A percentile compares a stretch with the other conserved stretches of the same genome.
Evolutionary conservation across 2,797 vertebrate genomes (phyloP).

Genomic region (Chaetodon trifasciatus): DNA sequence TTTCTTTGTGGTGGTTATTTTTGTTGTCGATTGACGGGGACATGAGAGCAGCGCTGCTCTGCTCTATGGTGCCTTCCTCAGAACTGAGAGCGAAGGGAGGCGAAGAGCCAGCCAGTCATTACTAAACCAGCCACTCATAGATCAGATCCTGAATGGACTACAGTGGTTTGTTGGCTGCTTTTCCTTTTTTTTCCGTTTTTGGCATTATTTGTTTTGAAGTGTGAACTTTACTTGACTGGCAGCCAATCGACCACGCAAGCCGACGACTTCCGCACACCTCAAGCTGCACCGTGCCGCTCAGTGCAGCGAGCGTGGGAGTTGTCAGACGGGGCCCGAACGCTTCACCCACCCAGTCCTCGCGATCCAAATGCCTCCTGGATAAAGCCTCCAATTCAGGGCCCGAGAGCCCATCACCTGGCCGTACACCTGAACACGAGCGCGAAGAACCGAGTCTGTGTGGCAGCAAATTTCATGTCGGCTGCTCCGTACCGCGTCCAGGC

Average conservation of each 20-base stretch:
- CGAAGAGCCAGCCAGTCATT: constrained; percentile 22
- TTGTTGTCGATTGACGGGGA: constrained; percentile 60
- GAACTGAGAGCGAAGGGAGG: constrained; percentile 57
- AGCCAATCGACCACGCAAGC: constrained; percentile 45
- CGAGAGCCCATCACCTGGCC: neutral
- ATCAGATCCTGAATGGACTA: constrained; percentile 45
- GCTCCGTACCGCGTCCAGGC: neutral
- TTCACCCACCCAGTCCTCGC: constrained; percentile 6
- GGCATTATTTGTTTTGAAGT: constrained; percentile 60
- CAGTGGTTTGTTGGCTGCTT: constrained; percentile 37
- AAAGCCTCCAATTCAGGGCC: constrained; percentile 17
- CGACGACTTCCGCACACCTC: constrained; percentile 18
- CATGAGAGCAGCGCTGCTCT: constrained; percentile 34
- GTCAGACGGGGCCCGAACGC: constrained; percentile 3
- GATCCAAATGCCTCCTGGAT: neutral
- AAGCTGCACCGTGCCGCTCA: constrained; percentile 28
- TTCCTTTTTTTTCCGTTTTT: constrained; percentile 7
- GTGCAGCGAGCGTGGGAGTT: constrained; percentile 4
- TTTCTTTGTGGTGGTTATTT: constrained; percentile 64
- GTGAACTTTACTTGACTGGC: constrained; percentile 41
- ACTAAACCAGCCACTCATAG: constrained; percentile 51
- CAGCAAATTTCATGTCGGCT: neutral
- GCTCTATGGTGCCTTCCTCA: constrained; percentile 76
- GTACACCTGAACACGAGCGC: neutral
- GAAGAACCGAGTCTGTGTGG: neutral